Evolutionary conservation across 2,888 invertebrate genomes (phyloP), one percentile per base, ranked within the genome.

Genomic region (Calameuta pallipes): DNA sequence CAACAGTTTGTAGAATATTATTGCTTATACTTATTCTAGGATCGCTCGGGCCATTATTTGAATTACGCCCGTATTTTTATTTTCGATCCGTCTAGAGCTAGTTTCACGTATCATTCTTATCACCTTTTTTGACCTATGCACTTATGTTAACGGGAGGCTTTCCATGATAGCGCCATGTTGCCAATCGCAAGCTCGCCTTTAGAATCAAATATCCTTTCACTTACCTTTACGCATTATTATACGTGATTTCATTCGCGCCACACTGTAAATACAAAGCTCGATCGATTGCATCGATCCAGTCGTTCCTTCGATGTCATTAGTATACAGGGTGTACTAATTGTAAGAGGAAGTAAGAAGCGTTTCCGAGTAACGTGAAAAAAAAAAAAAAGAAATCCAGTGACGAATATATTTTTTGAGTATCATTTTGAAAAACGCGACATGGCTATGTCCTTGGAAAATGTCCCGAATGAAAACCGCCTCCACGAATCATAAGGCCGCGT

Each of bases 1-100:
- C 77, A 76, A 76, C 75, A 78, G 35, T 75, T 78, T 79, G 79
- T 79, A 80, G 80, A 79, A 68, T 79, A 80, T 75, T 71, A 37
- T 56, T 37, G 74, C 75, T 70, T 78, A 75, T 78, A 78, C 78
- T 78, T 68, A 69, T 78, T 69, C 56, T 74, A 37, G 77, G 73
- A 69, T 73, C 37, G n/a, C 69, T 13, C 35, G 36, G 35, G 69
- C 71, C 30, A n/a, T 71, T 37, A 41, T 70, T 69, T 76, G 23
- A 76, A 76, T 30, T 33, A 70, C 15, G 34, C 15, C 30, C 69
- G 3, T 30, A 11, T n/a, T 69, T 69, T 31, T 76, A 69, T 76
- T 56, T 70, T 76, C 36, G 76, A 78, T 73, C 69, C 35, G n/a
- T 74, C 73, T 33, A 73, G 41, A 74, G 69, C 34, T 78, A 78